Evolutionary conservation across 2,888 invertebrate species (phyloP).

Genomic region (Phengaris alcon): DNA sequence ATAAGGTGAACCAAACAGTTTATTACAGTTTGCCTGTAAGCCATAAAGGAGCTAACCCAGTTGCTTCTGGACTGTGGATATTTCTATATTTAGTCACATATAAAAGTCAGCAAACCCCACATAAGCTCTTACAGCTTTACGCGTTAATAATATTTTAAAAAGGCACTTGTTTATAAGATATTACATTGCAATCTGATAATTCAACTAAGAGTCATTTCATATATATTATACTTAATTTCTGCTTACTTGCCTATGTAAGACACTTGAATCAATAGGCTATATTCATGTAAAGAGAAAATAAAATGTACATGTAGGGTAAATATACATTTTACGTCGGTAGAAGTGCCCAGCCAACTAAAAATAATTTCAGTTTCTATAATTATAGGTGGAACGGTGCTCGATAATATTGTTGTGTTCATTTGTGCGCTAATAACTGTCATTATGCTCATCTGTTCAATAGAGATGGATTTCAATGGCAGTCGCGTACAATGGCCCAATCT

Average conservation of each 20-base stretch:
- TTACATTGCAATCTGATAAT: no score
- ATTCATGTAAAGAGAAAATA: background rate
- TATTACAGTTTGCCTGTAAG: constrained; percentile 12
- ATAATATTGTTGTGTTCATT: constrained; percentile 23
- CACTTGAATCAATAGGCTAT: no score
- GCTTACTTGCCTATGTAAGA: no score
- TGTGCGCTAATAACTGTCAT: constrained; percentile 24
- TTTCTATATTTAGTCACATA: no score
- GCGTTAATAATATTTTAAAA: no score
- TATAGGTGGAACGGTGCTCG: background rate
- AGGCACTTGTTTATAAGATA: no score
- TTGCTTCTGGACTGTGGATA: background rate
- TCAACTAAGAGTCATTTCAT: no score
- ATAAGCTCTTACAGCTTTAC: no score
- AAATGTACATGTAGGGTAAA: background rate
- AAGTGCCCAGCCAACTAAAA: constrained; percentile 10
- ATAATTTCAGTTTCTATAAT: constrained; percentile 16
- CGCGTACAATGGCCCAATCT: constrained; percentile 26
- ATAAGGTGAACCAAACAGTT: background rate
- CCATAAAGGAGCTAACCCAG: background rate
- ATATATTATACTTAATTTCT: no score
- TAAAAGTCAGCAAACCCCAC: no score
- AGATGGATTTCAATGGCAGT: constrained; percentile 26
- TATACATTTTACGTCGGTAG: no score
- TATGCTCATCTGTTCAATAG: constrained; percentile 22